phyloP scores from a whole-genome alignment of 2,113 vertebrate species.

The Amazona guildingii region DNA sequence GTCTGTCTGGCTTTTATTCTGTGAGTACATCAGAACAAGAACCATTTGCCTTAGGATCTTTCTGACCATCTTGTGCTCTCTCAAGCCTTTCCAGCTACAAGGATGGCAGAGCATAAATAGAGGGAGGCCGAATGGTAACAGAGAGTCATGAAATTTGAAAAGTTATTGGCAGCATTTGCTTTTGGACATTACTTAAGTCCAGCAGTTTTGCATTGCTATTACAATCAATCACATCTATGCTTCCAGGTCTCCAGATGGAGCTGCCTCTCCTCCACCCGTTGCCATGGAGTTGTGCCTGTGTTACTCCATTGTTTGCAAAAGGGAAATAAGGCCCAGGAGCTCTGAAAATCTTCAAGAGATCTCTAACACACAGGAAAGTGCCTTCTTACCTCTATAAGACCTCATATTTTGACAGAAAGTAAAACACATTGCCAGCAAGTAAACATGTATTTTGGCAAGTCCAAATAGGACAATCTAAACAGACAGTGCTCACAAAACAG shows the following conservation, averaged over 20 bases:
- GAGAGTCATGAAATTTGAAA: neutral
- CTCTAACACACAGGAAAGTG: neutral
- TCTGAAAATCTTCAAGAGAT: neutral
- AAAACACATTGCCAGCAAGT: neutral
- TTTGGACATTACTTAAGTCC: neutral
- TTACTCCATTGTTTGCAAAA: slow-evolving; percentile 3
- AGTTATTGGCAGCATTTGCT: neutral
- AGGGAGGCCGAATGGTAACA: neutral
- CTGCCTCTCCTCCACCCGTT: neutral
- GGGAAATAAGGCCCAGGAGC: neutral
- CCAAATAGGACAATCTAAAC: neutral
- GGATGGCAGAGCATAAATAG: neutral
- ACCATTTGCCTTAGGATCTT: neutral
- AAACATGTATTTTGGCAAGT: slow-evolving; percentile 4
- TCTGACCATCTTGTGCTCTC: neutral
- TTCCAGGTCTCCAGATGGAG: slow-evolving; percentile 12
- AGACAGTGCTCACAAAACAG: neutral
- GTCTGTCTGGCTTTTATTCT: neutral
- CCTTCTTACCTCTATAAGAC: neutral
- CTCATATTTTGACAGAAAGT: neutral
- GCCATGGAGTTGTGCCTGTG: neutral
- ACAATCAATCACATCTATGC: neutral
- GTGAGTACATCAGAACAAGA: neutral
- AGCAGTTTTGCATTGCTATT: neutral
- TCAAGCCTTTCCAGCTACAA: neutral